Evolutionary conservation across 1,140 invertebrate species (phyloP), one percentile per base, ranked within the genome.

Genomic region (Drosophila lacteicornis): DNA sequence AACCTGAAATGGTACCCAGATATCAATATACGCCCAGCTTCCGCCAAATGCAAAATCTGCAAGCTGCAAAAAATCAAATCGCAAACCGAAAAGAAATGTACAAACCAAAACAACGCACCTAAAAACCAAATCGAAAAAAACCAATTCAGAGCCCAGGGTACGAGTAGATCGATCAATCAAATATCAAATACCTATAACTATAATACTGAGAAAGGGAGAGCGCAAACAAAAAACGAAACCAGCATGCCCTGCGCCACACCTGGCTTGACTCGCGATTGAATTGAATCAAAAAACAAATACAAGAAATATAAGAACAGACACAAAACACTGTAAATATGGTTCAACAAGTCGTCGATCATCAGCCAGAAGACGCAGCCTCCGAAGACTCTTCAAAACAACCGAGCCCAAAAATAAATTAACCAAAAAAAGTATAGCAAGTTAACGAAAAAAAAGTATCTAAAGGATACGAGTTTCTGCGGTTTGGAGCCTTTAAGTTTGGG

Each of bases 11-110:
- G 91, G 84, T 92, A 92, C 91, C 91, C 91, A 88, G 91, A 92
- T 92, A 92, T 92, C 85, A 90, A 92, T 92, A 92, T 92, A 92
- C 91, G 91, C 91, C 91, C 91, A 92, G 91, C 91, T 92, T 92
- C 91, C 91, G 88, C 63, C 84, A 77, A 56, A 85, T 61, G 69
- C 79, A 82, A 79, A 75, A 63, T 62, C 38, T 58, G 69, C 79
- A 46, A 82, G 76, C 56, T 63, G 57, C 65, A 61, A 71, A 63
- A 57, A 63, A 51, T 33, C 30, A 53, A 68, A 70, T 66, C 56
- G 74, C 70, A 56, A 77, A 45, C 65, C 62, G 17, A 78, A 63
- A 85, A 79, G 19, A 77, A 55, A 59, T 60, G 63, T 77, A 70
- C 75, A 78, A 78, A 61, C 43, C 40, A 65, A 63, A 59, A 62